Percentiles rank a stretch among this genome's conserved stretches.
phyloP scores from a whole-genome alignment of 1,140 invertebrate genomes.

The Saccostrea glomerata region DNA sequence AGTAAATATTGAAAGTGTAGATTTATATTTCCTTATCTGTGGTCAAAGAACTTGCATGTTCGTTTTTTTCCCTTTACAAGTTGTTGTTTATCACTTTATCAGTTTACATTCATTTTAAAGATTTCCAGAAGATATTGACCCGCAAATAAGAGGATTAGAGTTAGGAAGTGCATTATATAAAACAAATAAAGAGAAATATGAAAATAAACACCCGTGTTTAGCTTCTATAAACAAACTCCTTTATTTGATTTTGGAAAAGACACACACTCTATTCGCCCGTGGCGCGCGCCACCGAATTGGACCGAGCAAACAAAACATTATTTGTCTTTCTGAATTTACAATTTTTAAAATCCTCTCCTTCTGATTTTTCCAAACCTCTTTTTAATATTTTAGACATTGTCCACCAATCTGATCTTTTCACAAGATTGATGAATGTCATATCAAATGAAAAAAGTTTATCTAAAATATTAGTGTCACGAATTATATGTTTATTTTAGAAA shows the following conservation, averaged over 20 bases:
- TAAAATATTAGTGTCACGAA: conserved; percentile 28
- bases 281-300: not conserved
- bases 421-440: conserved; percentile 24
- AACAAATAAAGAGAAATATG: not conserved
- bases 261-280: not conserved
- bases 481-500: not conserved
- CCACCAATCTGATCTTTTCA: conserved; percentile 2
- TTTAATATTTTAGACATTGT: conserved; percentile 18
- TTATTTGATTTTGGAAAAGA: not conserved
- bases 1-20: not conserved
- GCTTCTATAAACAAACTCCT: conserved; percentile 15
- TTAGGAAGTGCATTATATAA: too few relatives aligned
- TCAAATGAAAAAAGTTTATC: conserved; percentile 27
- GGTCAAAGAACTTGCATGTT: not conserved
- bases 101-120: too few relatives aligned
- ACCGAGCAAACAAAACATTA: not conserved
- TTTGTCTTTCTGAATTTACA: conserved; percentile 8
- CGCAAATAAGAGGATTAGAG: too few relatives aligned
- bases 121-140: too few relatives aligned
- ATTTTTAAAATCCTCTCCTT: not conserved
- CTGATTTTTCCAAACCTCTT: conserved; percentile 6
- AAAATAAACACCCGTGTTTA: not conserved
- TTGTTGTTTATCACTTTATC: too few relatives aligned
- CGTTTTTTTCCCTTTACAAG: not conserved
- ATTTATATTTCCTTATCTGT: not conserved